phyloP scores from a whole-genome alignment of 2,888 invertebrate species.

The Phyllotreta striolata region DNA sequence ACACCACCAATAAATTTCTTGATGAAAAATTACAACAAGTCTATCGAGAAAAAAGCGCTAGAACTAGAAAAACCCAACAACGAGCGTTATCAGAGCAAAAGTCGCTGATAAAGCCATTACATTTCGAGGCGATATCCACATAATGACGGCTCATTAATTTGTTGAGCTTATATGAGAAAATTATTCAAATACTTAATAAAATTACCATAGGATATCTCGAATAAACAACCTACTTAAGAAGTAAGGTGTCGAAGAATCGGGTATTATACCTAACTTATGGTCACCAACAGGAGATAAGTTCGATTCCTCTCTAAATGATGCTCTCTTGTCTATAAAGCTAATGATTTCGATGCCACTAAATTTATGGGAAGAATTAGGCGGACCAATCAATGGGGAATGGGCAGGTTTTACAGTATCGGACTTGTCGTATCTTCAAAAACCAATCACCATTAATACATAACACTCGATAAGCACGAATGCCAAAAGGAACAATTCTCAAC shows the following conservation, averaged over 20 bases:
- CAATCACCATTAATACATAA: no score
- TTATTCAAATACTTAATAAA: slow-evolving; percentile 43
- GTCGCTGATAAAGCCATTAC: slow-evolving; percentile 38
- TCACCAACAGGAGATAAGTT: slow-evolving; percentile 40
- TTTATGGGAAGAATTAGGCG: slow-evolving; percentile 35
- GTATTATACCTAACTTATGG: slow-evolving; percentile 41
- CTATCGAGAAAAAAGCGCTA: no score
- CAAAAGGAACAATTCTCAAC: no score
- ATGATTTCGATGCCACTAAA: slow-evolving; percentile 34
- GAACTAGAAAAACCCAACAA: neutral
- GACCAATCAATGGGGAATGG: slow-evolving; percentile 27
- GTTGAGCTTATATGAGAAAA: slow-evolving; percentile 42
- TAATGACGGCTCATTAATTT: slow-evolving; percentile 40
- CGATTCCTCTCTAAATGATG: slow-evolving; percentile 38
- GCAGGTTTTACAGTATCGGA: slow-evolving; percentile 23
- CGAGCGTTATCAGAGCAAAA: slow-evolving; percentile 29
- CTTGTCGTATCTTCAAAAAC: neutral
- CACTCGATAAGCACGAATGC: no score
- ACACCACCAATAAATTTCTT: no score
- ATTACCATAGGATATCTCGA: slow-evolving; percentile 39
- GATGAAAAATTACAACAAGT: no score
- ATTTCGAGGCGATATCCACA: slow-evolving; percentile 31
- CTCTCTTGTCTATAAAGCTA: slow-evolving; percentile 38
- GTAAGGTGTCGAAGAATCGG: slow-evolving; percentile 46
- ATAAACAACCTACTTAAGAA: slow-evolving; percentile 42